phyloP scores from a whole-genome alignment of 1,140 invertebrate genomes.

The Eupeodes corollae region DNA sequence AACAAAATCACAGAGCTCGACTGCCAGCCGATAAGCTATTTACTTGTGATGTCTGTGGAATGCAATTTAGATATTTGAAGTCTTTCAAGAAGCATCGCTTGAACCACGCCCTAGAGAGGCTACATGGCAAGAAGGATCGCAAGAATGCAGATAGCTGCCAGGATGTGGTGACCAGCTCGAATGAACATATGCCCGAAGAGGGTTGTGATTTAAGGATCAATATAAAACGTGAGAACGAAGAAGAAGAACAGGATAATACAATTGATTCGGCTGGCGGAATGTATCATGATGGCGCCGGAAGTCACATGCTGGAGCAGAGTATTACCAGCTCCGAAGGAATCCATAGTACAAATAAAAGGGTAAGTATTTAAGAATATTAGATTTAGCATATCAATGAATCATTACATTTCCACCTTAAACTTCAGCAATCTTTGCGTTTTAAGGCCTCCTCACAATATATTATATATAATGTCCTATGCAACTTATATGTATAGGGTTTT shows the following conservation, averaged over 20 bases:
- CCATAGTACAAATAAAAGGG: slow-evolving; percentile 38
- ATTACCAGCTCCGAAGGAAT: slow-evolving; percentile 35
- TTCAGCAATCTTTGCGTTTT: no score
- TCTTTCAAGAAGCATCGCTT: slow-evolving; percentile 81
- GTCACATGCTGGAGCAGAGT: slow-evolving; percentile 16
- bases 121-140: slow-evolving; percentile 50
- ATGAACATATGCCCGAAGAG: slow-evolving; percentile 47
- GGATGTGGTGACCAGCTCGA: slow-evolving; percentile 62
- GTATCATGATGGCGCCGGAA: slow-evolving; percentile 23
- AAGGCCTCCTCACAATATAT: no score
- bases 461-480: no score
- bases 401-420: no score
- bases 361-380: slow-evolving; percentile 12
- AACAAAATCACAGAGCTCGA: slow-evolving; percentile 75
- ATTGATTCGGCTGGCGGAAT: slow-evolving; percentile 45
- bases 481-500: no score
- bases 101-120: slow-evolving; percentile 70
- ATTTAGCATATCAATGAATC: no score
- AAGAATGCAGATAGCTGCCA: slow-evolving; percentile 17
- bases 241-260: slow-evolving; percentile 55
- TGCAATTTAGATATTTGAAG: slow-evolving; percentile 79
- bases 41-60: slow-evolving; percentile 78
- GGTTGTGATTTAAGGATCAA: slow-evolving; percentile 31
- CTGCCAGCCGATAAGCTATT: slow-evolving; percentile 78
- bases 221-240: slow-evolving; percentile 33